Base-by-base conservation (phyloP, 2,888 invertebrate species). In the Taenaris catops region DNA sequence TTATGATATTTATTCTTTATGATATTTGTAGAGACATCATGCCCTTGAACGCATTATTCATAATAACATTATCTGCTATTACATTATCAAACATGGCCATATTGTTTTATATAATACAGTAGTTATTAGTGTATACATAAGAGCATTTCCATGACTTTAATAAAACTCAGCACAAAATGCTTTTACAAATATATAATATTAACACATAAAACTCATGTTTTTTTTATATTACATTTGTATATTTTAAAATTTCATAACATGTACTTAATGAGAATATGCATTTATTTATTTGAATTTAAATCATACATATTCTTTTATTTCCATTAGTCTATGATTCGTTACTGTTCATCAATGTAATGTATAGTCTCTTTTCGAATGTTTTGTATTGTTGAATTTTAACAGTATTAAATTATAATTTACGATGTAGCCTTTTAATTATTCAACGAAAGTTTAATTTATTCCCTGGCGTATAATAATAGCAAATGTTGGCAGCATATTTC, bases 351-450 rank as follows among this genome's bases (percentile, higher is more conserved):
- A 23, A 59, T 49, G 49, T 35, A 55, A 52, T 69, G 68, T 78
- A 81, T 66, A 79, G 62, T 62, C 53, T 72, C 55, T 70, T 69
- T 59, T 60, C 64, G 58, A 73, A 67, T 54, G 68, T 81, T 81
- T 72, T 72, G 58, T 78, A 79, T 83, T 84, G 84, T 83, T 84
- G 80, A 83, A 76, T 72, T 74, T 83, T 84, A 83, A 83, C 81
- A 75, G 80, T 78, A 84, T 79, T 84, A 80, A 78, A 80, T 71
- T 65, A 64, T 62, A 60, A 64, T 54, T 58, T 49, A 53, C 37
- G 17, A 24, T 17, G 2, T 6, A n/a, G n/a, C n/a, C 5, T 6
- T 4, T 9, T 24, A 10, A 16, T 16, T 34, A 17, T 17, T 17
- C 5, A 17, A 17, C 4, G 4, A 17, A 17, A 4, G 2, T 17